phyloP scores from a whole-genome alignment of 2,888 invertebrate species.

The Apamea crenata region DNA sequence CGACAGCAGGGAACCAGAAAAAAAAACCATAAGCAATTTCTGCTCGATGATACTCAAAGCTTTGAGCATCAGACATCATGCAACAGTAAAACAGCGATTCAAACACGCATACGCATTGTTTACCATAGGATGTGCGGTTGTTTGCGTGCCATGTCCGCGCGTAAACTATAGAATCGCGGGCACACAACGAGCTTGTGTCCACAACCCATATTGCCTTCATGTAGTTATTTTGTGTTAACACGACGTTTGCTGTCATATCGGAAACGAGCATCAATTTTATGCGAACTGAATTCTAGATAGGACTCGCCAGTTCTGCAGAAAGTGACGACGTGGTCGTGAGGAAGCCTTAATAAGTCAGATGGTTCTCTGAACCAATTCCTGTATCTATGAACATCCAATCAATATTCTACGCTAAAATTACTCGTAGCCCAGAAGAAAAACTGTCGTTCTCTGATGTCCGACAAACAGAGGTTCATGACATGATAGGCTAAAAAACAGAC shows the following conservation, averaged over 20 bases:
- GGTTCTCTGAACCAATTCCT: neutral
- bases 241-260: conserved; percentile 23
- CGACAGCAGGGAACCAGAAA: neutral
- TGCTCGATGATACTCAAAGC: conserved; percentile 10
- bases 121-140: conserved; percentile 40
- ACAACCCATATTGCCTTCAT: conserved; percentile 15
- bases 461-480: neutral
- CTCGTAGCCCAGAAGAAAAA: neutral
- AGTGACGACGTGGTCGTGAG: neutral
- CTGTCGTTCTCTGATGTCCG: neutral
- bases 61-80: conserved; percentile 23
- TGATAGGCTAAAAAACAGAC: no score
- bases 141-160: conserved; percentile 44
- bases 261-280: neutral
- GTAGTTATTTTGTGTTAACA: conserved; percentile 15
- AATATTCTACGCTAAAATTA: neutral
- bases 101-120: conserved; percentile 44
- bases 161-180: conserved; percentile 43
- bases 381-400: neutral
- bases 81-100: conserved; percentile 28
- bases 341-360: neutral
- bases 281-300: neutral
- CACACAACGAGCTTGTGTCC: conserved; percentile 21
- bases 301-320: neutral
- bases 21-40: neutral